Conservation (phyloP, 2,113 vertebrate genomes). For the Ageneiosus marmoratus region DNA sequence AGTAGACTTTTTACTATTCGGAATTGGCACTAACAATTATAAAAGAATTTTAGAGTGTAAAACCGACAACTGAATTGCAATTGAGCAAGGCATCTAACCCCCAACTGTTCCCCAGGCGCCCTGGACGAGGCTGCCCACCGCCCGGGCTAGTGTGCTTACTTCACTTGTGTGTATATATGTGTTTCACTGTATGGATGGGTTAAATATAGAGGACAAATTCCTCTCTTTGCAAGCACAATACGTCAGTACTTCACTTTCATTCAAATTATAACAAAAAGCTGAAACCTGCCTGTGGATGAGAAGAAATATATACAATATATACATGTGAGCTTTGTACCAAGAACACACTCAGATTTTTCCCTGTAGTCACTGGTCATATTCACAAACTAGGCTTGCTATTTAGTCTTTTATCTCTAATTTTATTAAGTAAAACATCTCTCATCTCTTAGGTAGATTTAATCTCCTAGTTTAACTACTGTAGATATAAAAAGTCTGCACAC, state of each 20-base stretch:
- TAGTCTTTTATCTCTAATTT: background rate
- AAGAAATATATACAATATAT: background rate
- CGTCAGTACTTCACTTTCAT: too few species aligned
- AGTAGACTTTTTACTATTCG: background rate
- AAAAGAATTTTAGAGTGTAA: background rate
- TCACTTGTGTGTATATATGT: too few species aligned
- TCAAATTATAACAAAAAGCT: background rate
- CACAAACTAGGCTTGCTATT: background rate
- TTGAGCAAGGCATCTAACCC: too few species aligned
- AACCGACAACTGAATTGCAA: too few species aligned
- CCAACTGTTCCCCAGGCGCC: too few species aligned
- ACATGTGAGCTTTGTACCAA: background rate
- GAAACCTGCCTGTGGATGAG: background rate
- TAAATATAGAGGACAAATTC: too few species aligned
- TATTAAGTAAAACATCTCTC: background rate
- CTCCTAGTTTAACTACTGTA: too few species aligned
- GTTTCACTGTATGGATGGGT: too few species aligned
- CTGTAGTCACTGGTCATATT: background rate
- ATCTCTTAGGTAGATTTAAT: background rate
- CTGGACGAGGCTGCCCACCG: too few species aligned
- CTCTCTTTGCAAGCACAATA: too few species aligned
- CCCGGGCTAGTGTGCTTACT: too few species aligned
- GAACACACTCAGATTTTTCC: background rate
- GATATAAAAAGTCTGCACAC: too few species aligned
- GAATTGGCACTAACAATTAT: background rate